Base-by-base conservation (phyloP, 1,140 invertebrate genomes). In the Drosophila mauritiana region DNA sequence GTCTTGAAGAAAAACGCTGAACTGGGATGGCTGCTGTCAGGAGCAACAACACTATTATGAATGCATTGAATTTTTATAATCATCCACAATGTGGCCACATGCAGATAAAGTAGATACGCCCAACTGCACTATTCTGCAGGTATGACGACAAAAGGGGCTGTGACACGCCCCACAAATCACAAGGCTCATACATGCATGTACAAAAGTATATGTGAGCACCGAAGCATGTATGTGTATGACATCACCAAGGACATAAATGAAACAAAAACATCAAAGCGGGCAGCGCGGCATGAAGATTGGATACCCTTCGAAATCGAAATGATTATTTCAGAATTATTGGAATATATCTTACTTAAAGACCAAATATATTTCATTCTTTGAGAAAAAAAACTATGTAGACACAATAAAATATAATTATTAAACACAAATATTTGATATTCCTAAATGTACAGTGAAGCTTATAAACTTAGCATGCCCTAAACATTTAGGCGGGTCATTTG, bases 241-340 rank as follows among this genome's bases (percentile, higher is more conserved):
- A 74, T 73, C 63, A 58, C 43, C 80, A 72, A 63, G 63, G 72
- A 69, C 82, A 85, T 85, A 85, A 85, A 85, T 78, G 69, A 85
- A 85, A 78, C 81, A 85, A 85, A 84, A 85, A 67, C 63, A 64
- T 17, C 34, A 20, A 34, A 3, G 11, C n/a, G 17, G 12, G 4
- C 13, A 7, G 5, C 0, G 3, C 0, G 20, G 1, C 10, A 4
- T 2, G 57, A 37, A 45, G 12, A 0, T 3, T 22, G 10, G n/a
- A 52, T 43, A 12, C 58, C 22, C 64, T 65, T 11, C 25, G 8
- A 10, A 42, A 42, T 27, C 6, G 27, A 27, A 27, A 27, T 27
- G 27, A 27, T 27, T 27, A 27, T 6, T 27, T 27, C 0, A 7
- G 27, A 27, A 7, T 27, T 27, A 27, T 7, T 27, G 27, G 6